These are phyloP conservation scores for Alitta virens DNA, from an alignment of 2,888 invertebrate species.

Conservation along the genomic window DNA sequence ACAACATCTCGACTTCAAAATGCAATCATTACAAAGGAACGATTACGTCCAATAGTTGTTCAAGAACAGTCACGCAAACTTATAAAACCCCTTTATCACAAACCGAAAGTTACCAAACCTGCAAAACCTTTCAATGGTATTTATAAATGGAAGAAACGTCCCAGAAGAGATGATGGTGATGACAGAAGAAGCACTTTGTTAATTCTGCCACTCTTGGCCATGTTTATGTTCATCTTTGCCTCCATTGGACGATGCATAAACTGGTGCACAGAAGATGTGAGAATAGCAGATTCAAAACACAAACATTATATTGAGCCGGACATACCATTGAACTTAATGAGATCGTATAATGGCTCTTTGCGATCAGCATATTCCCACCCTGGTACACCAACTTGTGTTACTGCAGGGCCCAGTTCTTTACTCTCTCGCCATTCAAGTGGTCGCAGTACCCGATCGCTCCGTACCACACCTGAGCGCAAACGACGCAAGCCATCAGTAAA, in stretches of 20 bases:
- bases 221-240: background rate
- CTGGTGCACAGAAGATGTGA: background rate
- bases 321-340: background rate
- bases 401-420: background rate
- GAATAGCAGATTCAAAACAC: background rate
- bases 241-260: background rate
- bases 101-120: too few species aligned
- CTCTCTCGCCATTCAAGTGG: background rate
- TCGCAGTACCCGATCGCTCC: background rate
- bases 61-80: too few species aligned
- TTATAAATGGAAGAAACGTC: too few species aligned
- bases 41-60: too few species aligned
- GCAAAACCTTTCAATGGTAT: too few species aligned
- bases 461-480: background rate
- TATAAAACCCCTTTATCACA: too few species aligned
- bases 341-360: background rate
- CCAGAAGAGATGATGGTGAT: too few species aligned
- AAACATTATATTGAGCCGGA: background rate
- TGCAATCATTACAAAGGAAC: too few species aligned
- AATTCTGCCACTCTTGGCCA: background rate
- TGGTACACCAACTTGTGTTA: too few species aligned
- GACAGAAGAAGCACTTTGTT: background rate
- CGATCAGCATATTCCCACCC: background rate
- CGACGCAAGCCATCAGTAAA: background rate
- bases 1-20: too few species aligned